Evolutionary conservation across 2,888 invertebrate genomes (phyloP).

Genomic region (Ctenicera cuprea): DNA sequence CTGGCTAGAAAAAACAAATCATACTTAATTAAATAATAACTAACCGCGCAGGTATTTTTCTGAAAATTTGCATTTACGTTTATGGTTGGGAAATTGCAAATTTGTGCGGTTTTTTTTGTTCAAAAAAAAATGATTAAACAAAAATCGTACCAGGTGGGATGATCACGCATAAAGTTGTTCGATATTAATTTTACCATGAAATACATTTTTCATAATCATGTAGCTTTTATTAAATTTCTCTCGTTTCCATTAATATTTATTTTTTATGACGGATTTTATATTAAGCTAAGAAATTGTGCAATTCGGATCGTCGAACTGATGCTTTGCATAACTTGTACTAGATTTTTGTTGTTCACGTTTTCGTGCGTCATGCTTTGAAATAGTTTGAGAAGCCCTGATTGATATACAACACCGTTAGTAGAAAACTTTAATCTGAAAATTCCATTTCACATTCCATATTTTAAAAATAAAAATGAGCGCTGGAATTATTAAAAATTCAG

Average conservation of each 20-base stretch:
- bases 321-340: neutral
- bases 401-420: slow-evolving; percentile 5
- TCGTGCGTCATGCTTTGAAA: slow-evolving; percentile 18
- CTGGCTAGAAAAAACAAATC: neutral
- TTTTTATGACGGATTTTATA: neutral
- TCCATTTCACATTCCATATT: neutral
- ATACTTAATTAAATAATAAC: neutral
- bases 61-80: neutral
- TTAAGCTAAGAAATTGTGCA: neutral
- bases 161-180: too few relatives aligned
- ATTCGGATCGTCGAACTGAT: neutral
- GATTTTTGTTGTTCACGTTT: slow-evolving; percentile 4
- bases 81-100: neutral
- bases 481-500: too few relatives aligned
- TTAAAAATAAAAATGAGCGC: neutral
- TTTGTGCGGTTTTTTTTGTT: neutral
- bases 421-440: neutral
- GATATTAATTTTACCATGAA: too few relatives aligned
- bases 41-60: slow-evolving; percentile 17
- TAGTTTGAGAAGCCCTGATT: slow-evolving; percentile 21
- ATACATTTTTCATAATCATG: too few relatives aligned
- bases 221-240: neutral
- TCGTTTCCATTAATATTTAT: too few relatives aligned
- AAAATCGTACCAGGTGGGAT: too few relatives aligned
- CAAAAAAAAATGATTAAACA: too few relatives aligned